Percentiles rank a stretch among this genome's conserved stretches.
phyloP scores from a whole-genome alignment of 2,888 invertebrate genomes.

The Geophilus truncorum region DNA sequence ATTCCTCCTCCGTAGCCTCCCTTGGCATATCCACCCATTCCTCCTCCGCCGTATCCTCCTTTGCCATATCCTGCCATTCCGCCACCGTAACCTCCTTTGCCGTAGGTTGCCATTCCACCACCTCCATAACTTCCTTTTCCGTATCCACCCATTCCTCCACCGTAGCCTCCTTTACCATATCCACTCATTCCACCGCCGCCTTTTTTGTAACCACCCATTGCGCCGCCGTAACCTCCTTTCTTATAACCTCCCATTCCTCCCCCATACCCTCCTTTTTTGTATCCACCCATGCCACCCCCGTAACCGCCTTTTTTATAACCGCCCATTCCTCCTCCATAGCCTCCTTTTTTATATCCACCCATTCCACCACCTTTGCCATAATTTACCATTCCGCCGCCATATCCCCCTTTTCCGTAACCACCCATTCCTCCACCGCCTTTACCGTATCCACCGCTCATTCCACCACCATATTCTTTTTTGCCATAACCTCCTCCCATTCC shows the following conservation, averaged over 20 bases:
- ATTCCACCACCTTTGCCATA: background rate
- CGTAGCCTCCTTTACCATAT: background rate
- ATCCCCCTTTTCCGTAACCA: background rate
- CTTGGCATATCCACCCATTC: background rate
- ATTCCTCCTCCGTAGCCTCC: too few relatives aligned
- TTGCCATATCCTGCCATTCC: background rate
- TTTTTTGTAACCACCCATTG: background rate
- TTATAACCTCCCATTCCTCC: background rate
- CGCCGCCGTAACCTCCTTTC: background rate
- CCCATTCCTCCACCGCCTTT: background rate
- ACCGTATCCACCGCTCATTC: background rate
- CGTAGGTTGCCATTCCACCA: background rate
- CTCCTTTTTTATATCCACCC: background rate
- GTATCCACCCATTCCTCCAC: background rate
- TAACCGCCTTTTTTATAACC: too few relatives aligned
- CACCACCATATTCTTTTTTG: background rate
- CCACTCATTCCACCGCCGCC: background rate
- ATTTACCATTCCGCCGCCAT: background rate
- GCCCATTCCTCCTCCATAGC: too few relatives aligned
- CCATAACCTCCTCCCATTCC: background rate
- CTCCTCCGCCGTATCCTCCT: too few relatives aligned
- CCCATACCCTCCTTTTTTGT: too few relatives aligned
- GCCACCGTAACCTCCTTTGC: background rate
- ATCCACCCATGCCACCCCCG: background rate
- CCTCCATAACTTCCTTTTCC: background rate